Base-by-base conservation (phyloP, 2,888 invertebrate genomes). In the Hylaea fasciaria region DNA sequence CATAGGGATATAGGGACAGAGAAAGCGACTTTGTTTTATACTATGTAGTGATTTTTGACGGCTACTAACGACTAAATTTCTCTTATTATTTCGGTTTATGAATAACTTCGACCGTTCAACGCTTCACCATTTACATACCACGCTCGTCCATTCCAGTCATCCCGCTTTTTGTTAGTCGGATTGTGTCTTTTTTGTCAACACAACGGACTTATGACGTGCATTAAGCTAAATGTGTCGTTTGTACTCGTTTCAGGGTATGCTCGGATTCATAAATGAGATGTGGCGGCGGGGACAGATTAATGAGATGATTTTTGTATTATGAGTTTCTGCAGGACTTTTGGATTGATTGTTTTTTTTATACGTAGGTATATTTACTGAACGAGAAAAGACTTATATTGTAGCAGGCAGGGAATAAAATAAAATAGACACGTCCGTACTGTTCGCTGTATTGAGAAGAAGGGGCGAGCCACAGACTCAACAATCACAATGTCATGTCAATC, bases 181-280 rank as follows among this genome's bases (percentile, higher is more conserved):
- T 60, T 45, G 51, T 44, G 51, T 57, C 54, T 61, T 64, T 64
- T 64, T 64, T 59, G 45, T 29, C 55, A 55, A 61, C 60, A 46
- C 57, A 55, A 62, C 52, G 62, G 54, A 60, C 58, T 64, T 61
- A 64, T 63, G 62, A 62, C 65, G 49, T 60, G 43, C 65, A 68
- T 68, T 64, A 55, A 62, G 64, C 60, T 58, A 57, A 65, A 65
- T 55, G 52, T 64, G 64, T 66, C 64, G 41, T 63, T 63, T 66
- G 63, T 55, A 54, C 47, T 47, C 55, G 49, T 44, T 53, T 39
- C 40, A 40, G 14, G 7, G 43, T 16, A 5, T 46, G 17, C 53
- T 49, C 32, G 22, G 59, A 55, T 41, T 22, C 4, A 46, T 37
- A 54, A 50, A 41, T 14, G 11, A 43, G 47, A 58, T 35, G 11